Base-by-base conservation (phyloP, 2,113 vertebrate species). In the Nesogale talazaci region DNA sequence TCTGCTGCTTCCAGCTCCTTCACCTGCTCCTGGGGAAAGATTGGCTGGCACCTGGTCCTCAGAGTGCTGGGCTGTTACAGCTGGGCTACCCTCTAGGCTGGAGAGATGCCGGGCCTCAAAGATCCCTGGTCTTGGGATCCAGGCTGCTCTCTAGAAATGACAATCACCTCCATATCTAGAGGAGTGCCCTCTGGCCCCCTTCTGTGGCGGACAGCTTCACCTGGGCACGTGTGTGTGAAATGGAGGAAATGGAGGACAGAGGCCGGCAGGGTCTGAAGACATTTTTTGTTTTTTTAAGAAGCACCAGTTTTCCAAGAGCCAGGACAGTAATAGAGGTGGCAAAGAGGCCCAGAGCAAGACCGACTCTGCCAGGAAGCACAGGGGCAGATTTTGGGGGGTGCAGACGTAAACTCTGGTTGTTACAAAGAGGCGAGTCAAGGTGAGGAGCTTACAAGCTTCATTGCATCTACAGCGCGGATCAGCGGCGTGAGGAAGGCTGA, bases 61-160 rank as follows among this genome's bases (percentile, higher is more conserved):
- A 15, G 63, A 29, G 23, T 4, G 36, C 6, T 14, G 0, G 59
- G 17, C 1, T 8, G 4, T 34, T 25, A 70, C 83, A 57, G 12
- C 5, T 16, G 61, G 40, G 34, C 57, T n/a, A 2, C n/a, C 12
- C 10, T 9, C 31, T 0, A 4, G 0, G 6, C 22, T 36, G 40
- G n/a, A 69, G 31, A 1, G 2, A 0, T 22, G 20, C 36, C 4
- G 36, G 74, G 42, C 10, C 6, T 31, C 25, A 6, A 7, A 38
- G n/a, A 42, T 29, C 63, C n/a, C n/a, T n/a, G 22, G 38, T 65
- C 25, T 23, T 46, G 19, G 70, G 38, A 61, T 56, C 3, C 15
- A 86, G 19, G n/a, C 3, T 78, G 38, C 23, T 34, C 20, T 36
- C 75, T 25, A 70, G 38, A 38, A 34, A 14, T 57, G 59, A 87